A percentile compares a stretch with the other conserved stretches of the same genome.
Conservation (phyloP, 1,140 invertebrate genomes). For the Drosophila malerkotliana region DNA sequence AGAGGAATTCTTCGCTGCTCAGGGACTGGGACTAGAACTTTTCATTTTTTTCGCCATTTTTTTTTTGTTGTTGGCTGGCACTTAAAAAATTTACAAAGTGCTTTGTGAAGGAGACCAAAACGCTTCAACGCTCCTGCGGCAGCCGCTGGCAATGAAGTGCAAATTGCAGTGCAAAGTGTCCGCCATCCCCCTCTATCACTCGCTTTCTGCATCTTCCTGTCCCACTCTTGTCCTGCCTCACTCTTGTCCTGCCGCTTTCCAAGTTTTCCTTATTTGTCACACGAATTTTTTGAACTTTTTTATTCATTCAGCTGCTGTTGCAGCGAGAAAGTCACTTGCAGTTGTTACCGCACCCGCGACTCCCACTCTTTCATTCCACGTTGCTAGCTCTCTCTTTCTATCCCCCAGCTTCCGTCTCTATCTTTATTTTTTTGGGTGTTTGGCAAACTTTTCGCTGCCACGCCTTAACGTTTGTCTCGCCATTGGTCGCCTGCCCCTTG, state of each 20-base stretch:
- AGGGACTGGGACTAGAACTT: neutral
- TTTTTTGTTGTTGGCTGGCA: slow-evolving; percentile 63
- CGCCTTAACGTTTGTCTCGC: slow-evolving; percentile 53
- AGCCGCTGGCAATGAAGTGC: slow-evolving; percentile 72
- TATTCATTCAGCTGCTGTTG: slow-evolving; percentile 19
- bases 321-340: slow-evolving; percentile 66
- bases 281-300: slow-evolving; percentile 50
- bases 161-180: slow-evolving; percentile 79
- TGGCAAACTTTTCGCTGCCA: slow-evolving; percentile 62
- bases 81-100: slow-evolving; percentile 81
- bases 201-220: neutral
- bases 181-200: slow-evolving; percentile 15
- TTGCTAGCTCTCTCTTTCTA: neutral
- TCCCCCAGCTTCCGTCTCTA: neutral
- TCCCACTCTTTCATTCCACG: neutral
- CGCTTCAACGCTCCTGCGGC: slow-evolving; percentile 48
- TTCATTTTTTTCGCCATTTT: neutral
- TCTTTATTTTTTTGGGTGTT: slow-evolving; percentile 32
- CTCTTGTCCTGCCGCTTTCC: slow-evolving; percentile 29
- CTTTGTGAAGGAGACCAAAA: slow-evolving; percentile 71
- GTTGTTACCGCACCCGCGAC: slow-evolving; percentile 43
- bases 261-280: slow-evolving; percentile 81
- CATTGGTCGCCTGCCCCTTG: slow-evolving; percentile 36
- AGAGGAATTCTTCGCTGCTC: slow-evolving; percentile 5
- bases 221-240: slow-evolving; percentile 4